phyloP scores from a whole-genome alignment of 2,888 invertebrate species.

The Pteria penguin region DNA sequence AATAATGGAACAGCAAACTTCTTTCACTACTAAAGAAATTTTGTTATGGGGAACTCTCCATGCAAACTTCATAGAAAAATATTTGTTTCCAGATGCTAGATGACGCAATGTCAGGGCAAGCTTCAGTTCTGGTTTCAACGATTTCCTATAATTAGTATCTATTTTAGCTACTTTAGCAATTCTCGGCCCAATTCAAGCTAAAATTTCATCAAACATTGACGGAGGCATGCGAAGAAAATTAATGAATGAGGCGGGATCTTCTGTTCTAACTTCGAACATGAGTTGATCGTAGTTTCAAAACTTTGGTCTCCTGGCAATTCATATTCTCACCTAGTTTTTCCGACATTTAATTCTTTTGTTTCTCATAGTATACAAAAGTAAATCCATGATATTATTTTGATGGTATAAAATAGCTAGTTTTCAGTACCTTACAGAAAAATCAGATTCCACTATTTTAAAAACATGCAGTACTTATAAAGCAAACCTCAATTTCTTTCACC shows the following conservation, averaged over 20 bases:
- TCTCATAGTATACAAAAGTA: background rate
- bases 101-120: conserved; percentile 38
- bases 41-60: conserved; percentile 56
- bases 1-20: conserved; percentile 51
- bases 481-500: background rate
- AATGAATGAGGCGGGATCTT: conserved; percentile 47
- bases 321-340: conserved; percentile 44
- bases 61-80: conserved; percentile 29
- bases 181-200: conserved; percentile 46
- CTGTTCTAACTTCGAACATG: conserved; percentile 51
- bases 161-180: conserved; percentile 31
- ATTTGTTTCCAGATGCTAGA: conserved; percentile 32
- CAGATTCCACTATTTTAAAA: background rate
- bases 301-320: conserved; percentile 43
- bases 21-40: conserved; percentile 43
- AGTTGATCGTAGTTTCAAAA: conserved; percentile 42
- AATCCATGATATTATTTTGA: background rate
- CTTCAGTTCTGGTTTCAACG: conserved; percentile 43
- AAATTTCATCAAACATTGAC: conserved; percentile 52
- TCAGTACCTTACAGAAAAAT: background rate
- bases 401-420: background rate
- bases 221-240: conserved; percentile 58
- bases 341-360: conserved; percentile 4
- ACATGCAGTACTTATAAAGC: background rate
- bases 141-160: conserved; percentile 32